Evolutionary conservation across 64 coral and sea anemone species (phyloP).

Genomic region (Catalaphyllia jardinei): DNA sequence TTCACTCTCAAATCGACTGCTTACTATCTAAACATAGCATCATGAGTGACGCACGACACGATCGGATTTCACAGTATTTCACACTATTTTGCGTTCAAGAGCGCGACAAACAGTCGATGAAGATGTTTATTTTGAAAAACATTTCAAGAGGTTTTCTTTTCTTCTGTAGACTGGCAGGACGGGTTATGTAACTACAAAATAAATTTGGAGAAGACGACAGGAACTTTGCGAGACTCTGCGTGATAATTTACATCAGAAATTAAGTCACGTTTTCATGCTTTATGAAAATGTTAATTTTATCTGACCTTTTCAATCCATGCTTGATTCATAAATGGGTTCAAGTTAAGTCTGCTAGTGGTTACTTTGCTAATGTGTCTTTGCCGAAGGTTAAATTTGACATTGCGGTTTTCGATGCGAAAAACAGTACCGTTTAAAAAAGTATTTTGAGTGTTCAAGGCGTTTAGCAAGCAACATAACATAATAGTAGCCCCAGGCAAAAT

Average conservation of each 20-base stretch:
- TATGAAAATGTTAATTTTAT: constrained; percentile 27
- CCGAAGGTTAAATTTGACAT: neutral
- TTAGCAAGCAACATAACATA: neutral
- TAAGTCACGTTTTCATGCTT: neutral
- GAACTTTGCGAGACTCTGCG: neutral
- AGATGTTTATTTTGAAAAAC: neutral
- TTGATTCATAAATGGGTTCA: neutral
- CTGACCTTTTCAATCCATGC: neutral
- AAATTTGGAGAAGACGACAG: neutral
- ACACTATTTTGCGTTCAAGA: neutral
- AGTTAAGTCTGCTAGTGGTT: neutral
- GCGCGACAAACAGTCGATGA: neutral
- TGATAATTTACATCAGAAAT: constrained; percentile 13
- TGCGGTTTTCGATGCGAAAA: neutral
- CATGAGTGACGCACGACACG: neutral
- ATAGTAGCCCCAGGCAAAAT: neutral
- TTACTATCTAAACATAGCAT: neutral
- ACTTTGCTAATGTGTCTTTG: neutral
- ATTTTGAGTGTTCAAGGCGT: neutral
- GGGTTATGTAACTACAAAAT: neutral
- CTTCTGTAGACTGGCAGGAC: neutral
- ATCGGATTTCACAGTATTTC: neutral
- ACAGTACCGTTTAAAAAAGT: neutral
- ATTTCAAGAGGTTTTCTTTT: constrained; percentile 8
- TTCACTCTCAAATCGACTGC: neutral